phyloP scores from a whole-genome alignment of 2,888 invertebrate genomes.

The Acrobasis consociella region DNA sequence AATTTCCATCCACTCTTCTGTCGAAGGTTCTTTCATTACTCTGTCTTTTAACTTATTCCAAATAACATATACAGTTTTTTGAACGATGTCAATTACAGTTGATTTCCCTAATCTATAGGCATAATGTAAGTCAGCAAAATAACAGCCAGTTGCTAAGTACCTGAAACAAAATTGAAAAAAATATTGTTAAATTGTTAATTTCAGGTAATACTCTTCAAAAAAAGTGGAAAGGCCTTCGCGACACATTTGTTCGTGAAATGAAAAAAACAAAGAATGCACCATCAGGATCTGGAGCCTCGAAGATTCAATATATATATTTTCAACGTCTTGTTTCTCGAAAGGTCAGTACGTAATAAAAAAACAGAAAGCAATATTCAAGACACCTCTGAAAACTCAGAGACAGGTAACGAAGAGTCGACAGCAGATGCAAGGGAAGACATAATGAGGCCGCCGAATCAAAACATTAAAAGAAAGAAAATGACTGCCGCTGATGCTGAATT shows the following conservation, averaged over 20 bases:
- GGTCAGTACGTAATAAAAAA: slow-evolving; percentile 26
- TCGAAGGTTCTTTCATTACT: background rate
- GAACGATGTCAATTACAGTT: background rate
- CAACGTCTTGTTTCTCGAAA: slow-evolving; percentile 28
- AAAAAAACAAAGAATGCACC: slow-evolving; percentile 30
- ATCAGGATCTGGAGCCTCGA: slow-evolving; percentile 31
- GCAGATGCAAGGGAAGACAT: background rate
- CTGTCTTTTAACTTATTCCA: background rate
- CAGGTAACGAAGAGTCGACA: background rate
- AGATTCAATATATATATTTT: slow-evolving; percentile 28
- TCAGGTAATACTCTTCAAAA: background rate
- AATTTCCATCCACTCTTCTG: slow-evolving; percentile 29
- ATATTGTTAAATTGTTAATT: background rate
- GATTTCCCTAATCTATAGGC: slow-evolving; percentile 16
- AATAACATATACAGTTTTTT: background rate
- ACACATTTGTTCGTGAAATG: slow-evolving; percentile 25
- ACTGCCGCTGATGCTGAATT: slow-evolving; percentile 26
- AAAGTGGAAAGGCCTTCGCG: slow-evolving; percentile 26
- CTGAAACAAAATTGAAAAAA: slow-evolving; percentile 3
- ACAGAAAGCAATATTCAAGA: slow-evolving; percentile 27
- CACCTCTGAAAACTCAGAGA: slow-evolving; percentile 3
- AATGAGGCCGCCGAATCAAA: background rate
- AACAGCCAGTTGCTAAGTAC: slow-evolving; percentile 23
- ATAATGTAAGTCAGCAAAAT: slow-evolving; percentile 22
- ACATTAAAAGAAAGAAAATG: background rate